Base-by-base conservation (phyloP, 2,888 invertebrate species). In the Aphodius sticticus region DNA sequence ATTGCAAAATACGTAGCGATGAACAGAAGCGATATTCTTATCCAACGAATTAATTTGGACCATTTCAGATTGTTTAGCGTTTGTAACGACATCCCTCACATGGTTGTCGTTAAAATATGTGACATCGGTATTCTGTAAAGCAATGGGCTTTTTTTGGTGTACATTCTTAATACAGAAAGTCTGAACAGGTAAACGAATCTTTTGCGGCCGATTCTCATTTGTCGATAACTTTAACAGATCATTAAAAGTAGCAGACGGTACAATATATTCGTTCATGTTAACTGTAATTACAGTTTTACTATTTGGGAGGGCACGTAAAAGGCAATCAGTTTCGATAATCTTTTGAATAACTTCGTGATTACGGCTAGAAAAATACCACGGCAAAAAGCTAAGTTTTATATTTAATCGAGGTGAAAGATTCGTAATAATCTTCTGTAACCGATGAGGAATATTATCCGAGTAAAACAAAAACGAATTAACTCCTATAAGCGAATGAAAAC, bases 401-500 rank as follows among this genome's bases (percentile, higher is more conserved):
- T 86, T 87, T 80, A 89, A 85, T 75, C 86, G 85, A 38, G 85
- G 86, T 0, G 89, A 86, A 70, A 90, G 83, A 81, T 89, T 89
- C 81, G 86, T 88, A 7, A 92, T 81, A 15, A 88, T 85, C 78
- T 88, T 87, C 71, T 89, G 87, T 69, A 91, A 87, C 78, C 86
- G 85, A 84, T 89, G 88, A 0, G 91, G 89, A 69, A 92, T 88
- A 79, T 90, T 90, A 82, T 88, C 92, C 83, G 93, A 92, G 84
- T 94, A 95, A 81, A 94, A 91, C 74, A 94, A 90, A 85, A 94
- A 94, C 82, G 92, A 91, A 83, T 92, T 90, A 2, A 94, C 90
- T 1, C 94, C 94, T 86, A 94, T 90, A 84, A 93, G 89, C 83
- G 92, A 91, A 82, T 95, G 94, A 85, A 92, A 94, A 35, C 93